Evolutionary conservation across 2,797 vertebrate genomes (phyloP), one percentile per base, ranked within the genome.

Genomic region (Ctenosaura bakeri): DNA sequence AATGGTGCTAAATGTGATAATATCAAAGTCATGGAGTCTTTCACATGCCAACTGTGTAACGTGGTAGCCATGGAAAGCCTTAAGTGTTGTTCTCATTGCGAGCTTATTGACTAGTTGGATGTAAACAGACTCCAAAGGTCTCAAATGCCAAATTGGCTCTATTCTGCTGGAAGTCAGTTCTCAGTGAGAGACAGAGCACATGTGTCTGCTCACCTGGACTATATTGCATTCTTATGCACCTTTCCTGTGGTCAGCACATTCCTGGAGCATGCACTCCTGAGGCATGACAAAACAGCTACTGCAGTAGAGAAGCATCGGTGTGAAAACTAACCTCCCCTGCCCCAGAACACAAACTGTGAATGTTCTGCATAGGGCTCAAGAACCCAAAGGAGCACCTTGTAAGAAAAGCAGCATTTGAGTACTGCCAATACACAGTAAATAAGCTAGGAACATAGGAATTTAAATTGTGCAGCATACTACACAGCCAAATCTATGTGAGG

Each of bases 401-500:
- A 5, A 20, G 83, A 62, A 76, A 16, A 22, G n/a, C 4, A 22
- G 76, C n/a, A 46, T 29, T 2, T 54, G 22, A 66, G 35, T n/a
- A 32, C 29, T 59, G 76, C 64, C n/a, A 42, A 86, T 82, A 86
- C 16, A 32, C 7, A 50, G 52, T 3, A 24, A 78, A 80, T 83
- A 79, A 88, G 71, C 71, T 78, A 86, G 16, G 79, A 83, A 78
- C 16, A 59, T 14, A 59, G 26, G n/a, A 22, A 42, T 82, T 56
- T 59, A 59, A 73, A 76, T 20, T 0, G 62, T 0, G 0, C 62
- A 56, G 9, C 0, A 1, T 6, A 62, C 76, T 4, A 35, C 52
- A 46, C 66, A 66, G 14, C 50, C 42, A 83, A 0, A 12, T 78
- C 35, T 66, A 50, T 50, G 38, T 0, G 0, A 54, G 71, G n/a